A percentile compares a stretch with the other conserved stretches of the same genome.
Evolutionary conservation across 2,797 vertebrate genomes (phyloP).

Genomic region (Micromesistius poutassou): DNA sequence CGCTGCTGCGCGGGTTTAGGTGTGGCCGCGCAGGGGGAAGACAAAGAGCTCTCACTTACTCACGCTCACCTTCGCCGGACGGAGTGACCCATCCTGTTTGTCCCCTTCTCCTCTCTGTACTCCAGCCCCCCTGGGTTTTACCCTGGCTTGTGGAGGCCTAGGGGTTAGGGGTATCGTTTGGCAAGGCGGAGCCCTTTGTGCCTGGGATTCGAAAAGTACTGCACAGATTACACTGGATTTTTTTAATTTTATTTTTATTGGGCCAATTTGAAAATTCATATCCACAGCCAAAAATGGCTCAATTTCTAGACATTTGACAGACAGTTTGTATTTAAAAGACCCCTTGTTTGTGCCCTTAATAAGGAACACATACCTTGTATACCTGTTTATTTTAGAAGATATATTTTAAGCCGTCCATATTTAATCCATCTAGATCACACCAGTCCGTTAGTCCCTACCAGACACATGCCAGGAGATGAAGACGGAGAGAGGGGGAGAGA

Average conservation of each 20-base stretch:
- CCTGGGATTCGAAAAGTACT: background rate
- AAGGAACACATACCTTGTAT: background rate
- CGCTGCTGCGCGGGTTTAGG: background rate
- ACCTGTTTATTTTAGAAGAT: background rate
- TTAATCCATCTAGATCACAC: background rate
- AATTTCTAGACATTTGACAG: background rate
- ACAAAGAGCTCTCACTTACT: background rate
- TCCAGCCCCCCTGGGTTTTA: background rate
- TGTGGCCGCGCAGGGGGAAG: background rate
- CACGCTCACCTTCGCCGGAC: background rate
- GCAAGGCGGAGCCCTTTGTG: too few species aligned
- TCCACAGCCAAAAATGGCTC: background rate
- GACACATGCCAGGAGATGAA: slow-evolving; percentile 54
- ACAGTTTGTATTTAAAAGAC: background rate
- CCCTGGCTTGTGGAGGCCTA: background rate
- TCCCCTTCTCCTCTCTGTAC: background rate
- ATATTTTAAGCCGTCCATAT: background rate
- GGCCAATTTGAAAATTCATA: background rate
- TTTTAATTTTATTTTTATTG: too few species aligned
- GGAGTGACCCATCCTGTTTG: background rate
- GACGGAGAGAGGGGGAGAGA: slow-evolving; percentile 34
- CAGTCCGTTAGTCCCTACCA: slow-evolving; percentile 37
- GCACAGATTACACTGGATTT: background rate
- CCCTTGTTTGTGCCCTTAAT: background rate
- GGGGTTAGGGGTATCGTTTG: background rate